A percentile compares a stretch with the other conserved stretches of the same genome.
Conservation (phyloP, 2,888 invertebrate species). For the Rhaphigaster nebulosa region DNA sequence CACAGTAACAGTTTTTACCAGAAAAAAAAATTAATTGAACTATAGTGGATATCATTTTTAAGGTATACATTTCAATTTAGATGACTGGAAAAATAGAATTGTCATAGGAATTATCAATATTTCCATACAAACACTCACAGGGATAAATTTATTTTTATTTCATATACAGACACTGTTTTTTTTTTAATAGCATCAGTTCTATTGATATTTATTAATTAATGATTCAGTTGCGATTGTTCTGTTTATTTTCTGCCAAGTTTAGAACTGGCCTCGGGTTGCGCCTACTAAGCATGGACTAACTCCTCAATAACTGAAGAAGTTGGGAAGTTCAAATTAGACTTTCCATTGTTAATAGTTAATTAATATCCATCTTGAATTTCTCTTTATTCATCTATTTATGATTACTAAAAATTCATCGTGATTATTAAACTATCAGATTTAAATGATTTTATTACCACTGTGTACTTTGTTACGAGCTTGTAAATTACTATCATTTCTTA, state of each 20-base stretch:
- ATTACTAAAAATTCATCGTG: background rate
- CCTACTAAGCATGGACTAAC: background rate
- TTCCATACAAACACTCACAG: background rate
- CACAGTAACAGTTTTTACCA: too few species aligned
- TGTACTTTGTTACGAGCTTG: background rate
- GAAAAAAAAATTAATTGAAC: too few species aligned
- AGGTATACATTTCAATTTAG: too few species aligned
- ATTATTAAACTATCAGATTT: background rate
- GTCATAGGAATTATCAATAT: too few species aligned
- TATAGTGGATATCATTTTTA: too few species aligned
- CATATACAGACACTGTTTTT: background rate
- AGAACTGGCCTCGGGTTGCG: background rate
- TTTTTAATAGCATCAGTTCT: background rate
- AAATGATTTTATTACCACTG: background rate
- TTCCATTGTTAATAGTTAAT: background rate
- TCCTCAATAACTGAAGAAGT: background rate
- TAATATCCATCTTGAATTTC: background rate
- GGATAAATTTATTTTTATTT: background rate
- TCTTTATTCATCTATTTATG: background rate
- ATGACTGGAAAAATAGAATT: too few species aligned
- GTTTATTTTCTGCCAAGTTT: background rate
- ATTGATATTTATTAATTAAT: background rate
- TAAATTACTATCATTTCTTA: too few species aligned
- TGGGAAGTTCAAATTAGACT: background rate
- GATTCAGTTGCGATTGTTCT: background rate